A percentile compares a stretch with the other conserved stretches of the same genome.
Evolutionary conservation across 2,888 invertebrate species (phyloP).

Genomic region (Blomia tropicalis): DNA sequence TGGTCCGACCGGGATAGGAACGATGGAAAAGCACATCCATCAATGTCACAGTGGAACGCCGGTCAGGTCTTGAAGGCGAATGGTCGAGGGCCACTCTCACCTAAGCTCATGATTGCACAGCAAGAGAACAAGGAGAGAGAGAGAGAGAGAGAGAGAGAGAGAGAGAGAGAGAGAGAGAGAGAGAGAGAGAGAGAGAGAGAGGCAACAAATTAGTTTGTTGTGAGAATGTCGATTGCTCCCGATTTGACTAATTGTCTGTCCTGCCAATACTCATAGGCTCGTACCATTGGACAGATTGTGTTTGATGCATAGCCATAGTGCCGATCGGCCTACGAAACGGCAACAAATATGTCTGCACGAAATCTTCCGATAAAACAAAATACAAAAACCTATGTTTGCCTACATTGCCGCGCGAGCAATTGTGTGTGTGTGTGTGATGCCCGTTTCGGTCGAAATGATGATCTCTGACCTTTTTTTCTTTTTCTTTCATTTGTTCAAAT

Average conservation of each 20-base stretch:
- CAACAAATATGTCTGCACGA: slow-evolving; percentile 11
- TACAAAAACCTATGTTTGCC: too few species aligned
- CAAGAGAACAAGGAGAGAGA: not conserved
- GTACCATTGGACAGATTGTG: slow-evolving; percentile 10
- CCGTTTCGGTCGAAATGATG: too few species aligned
- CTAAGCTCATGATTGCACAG: slow-evolving; percentile 3
- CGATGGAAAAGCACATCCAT: slow-evolving; percentile 11
- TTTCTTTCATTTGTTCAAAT: too few species aligned
- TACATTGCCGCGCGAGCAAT: too few species aligned
- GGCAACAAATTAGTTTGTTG: slow-evolving; percentile 13
- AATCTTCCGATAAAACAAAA: slow-evolving; percentile 4
- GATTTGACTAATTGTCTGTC: slow-evolving; percentile 18
- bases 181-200: too few species aligned
- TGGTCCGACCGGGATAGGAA: too few species aligned
- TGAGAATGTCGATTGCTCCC: slow-evolving; percentile 8
- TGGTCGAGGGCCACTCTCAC: slow-evolving; percentile 13
- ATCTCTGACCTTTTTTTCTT: not conserved
- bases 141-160: not conserved
- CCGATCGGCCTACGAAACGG: not conserved
- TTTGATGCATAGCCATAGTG: slow-evolving; percentile 9
- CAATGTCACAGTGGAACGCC: slow-evolving; percentile 10
- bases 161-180: not conserved
- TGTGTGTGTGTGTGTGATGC: too few species aligned
- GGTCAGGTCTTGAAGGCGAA: slow-evolving; percentile 3
- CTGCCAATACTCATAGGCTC: slow-evolving; percentile 6